Conservation (phyloP, 2,797 vertebrate genomes). For the Phrynocephalus forsythii region DNA sequence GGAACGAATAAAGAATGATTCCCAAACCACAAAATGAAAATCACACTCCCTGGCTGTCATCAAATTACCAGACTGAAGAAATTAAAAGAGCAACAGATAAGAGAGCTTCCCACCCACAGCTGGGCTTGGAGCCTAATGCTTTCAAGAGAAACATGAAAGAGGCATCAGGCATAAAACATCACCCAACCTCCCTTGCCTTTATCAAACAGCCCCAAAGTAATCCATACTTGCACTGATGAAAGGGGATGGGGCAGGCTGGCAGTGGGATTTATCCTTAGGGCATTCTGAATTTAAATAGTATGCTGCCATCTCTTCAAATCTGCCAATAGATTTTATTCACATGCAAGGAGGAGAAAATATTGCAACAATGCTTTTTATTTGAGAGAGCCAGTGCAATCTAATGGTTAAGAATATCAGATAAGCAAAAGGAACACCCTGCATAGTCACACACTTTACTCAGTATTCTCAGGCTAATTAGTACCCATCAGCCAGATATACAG, state of each 20-base stretch:
- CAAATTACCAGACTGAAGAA: slow-evolving; percentile 41
- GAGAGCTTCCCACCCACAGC: slow-evolving; percentile 41
- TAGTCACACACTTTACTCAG: too few relatives aligned
- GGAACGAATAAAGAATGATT: slow-evolving; percentile 21
- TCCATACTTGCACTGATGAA: slow-evolving; percentile 52
- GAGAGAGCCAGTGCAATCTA: too few relatives aligned
- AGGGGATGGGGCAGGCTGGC: slow-evolving; percentile 34
- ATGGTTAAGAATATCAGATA: too few relatives aligned
- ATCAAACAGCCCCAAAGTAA: slow-evolving; percentile 36
- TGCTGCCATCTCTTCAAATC: slow-evolving; percentile 5
- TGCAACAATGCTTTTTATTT: too few relatives aligned
- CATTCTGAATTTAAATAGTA: slow-evolving; percentile 23
- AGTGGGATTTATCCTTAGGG: slow-evolving; percentile 39
- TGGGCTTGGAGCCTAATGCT: slow-evolving; percentile 45
- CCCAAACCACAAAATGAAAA: slow-evolving; percentile 30
- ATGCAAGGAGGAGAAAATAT: slow-evolving; percentile 4
- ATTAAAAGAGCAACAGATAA: slow-evolving; percentile 43
- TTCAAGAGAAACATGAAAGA: slow-evolving; percentile 65
- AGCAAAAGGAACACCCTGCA: too few relatives aligned
- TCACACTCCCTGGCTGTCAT: slow-evolving; percentile 28
- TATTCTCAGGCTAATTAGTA: too few relatives aligned
- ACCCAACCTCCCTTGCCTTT: slow-evolving; percentile 34
- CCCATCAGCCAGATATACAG: too few relatives aligned
- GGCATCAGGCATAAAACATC: slow-evolving; percentile 42
- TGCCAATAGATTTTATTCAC: slow-evolving; percentile 34